phyloP scores from a whole-genome alignment of 2,797 vertebrate species.

The Poeciliopsis paucimaculata region DNA sequence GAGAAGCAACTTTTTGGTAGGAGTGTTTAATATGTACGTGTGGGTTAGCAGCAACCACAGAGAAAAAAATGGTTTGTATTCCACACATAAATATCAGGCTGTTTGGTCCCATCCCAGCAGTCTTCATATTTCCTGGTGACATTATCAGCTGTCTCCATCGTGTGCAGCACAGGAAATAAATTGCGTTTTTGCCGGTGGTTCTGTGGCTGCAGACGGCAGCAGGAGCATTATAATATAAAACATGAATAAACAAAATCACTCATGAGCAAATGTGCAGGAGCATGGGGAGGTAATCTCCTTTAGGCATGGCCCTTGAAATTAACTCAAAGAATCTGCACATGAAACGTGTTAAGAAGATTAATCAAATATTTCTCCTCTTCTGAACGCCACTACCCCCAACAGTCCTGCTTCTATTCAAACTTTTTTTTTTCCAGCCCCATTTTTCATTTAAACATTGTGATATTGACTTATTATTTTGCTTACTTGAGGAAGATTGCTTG shows the following conservation, averaged over 20 bases:
- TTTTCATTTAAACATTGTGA: slow-evolving; percentile 78
- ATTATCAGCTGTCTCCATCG: slow-evolving; percentile 85
- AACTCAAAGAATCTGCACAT: slow-evolving; percentile 84
- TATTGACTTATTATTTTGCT: slow-evolving; percentile 80
- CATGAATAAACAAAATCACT: slow-evolving; percentile 88
- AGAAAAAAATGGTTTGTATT: slow-evolving; percentile 85
- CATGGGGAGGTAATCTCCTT: slow-evolving; percentile 85
- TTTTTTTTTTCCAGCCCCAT: slow-evolving; percentile 32
- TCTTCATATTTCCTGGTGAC: slow-evolving; percentile 85
- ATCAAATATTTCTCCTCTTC: slow-evolving; percentile 79
- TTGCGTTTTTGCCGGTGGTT: slow-evolving; percentile 83
- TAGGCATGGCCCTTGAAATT: slow-evolving; percentile 85
- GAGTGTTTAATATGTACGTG: slow-evolving; percentile 37
- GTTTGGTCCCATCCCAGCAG: slow-evolving; percentile 82
- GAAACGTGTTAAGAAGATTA: slow-evolving; percentile 85
- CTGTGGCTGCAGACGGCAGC: slow-evolving; percentile 76
- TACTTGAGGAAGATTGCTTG: slow-evolving; percentile 77
- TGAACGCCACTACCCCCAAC: slow-evolving; percentile 19
- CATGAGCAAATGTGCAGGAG: slow-evolving; percentile 85
- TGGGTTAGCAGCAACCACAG: slow-evolving; percentile 60
- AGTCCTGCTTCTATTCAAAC: slow-evolving; percentile 68
- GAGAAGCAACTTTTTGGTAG: slow-evolving; percentile 63
- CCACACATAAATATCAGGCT: slow-evolving; percentile 85
- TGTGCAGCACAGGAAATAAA: slow-evolving; percentile 83
- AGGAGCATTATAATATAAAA: slow-evolving; percentile 86